Conservation (phyloP, 1,140 invertebrate species). For the Octopus bimaculoides region DNA sequence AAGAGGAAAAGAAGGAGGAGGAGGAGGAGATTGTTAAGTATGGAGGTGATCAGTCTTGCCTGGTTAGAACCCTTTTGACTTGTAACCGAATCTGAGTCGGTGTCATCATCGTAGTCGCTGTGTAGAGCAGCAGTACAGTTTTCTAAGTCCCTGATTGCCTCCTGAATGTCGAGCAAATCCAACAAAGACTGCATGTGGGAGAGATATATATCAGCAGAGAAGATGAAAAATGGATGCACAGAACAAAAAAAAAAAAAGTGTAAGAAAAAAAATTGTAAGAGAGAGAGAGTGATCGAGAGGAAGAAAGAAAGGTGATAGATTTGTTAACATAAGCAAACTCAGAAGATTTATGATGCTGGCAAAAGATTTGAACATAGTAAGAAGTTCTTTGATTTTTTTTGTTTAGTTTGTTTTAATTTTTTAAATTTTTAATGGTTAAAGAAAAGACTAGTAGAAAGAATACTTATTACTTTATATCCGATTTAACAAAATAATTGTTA, state of each 20-base stretch:
- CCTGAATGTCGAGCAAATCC: conserved; percentile 37
- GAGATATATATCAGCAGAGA: conserved; percentile 20
- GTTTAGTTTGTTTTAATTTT: too few species aligned
- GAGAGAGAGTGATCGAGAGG: not conserved
- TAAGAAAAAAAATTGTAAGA: not conserved
- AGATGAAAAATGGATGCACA: conserved; percentile 13
- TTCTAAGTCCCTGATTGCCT: conserved; percentile 47
- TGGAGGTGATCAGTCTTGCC: conserved; percentile 8
- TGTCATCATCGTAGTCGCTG: conserved; percentile 33
- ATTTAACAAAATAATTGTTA: too few species aligned
- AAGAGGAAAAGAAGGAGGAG: not conserved
- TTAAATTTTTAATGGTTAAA: too few species aligned
- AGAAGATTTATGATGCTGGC: too few species aligned
- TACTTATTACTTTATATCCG: too few species aligned
- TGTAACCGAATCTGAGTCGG: conserved; percentile 3
- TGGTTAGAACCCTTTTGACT: conserved; percentile 10
- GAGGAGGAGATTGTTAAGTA: not conserved
- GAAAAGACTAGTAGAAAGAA: too few species aligned
- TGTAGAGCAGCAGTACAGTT: conserved; percentile 46
- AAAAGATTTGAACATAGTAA: too few species aligned
- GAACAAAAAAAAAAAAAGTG: not conserved
- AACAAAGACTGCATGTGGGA: conserved; percentile 17
- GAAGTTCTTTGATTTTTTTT: too few species aligned
- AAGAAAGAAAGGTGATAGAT: not conserved
- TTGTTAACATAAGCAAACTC: too few species aligned